Base-by-base conservation (phyloP, 2,888 invertebrate genomes). In the Eueremaeus valkanovi region DNA sequence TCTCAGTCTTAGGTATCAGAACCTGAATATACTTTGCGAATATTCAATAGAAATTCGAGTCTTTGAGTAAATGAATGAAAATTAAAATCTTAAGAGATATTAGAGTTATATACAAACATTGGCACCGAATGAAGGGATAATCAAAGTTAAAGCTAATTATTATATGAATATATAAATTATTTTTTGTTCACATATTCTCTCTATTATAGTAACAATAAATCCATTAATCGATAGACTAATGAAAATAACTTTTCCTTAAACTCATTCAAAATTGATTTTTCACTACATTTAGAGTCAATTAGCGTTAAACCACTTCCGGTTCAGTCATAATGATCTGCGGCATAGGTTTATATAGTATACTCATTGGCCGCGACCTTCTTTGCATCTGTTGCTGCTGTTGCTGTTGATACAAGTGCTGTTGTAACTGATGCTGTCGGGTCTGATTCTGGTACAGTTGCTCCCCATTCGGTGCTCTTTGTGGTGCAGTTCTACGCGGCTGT, bases 271-370 rank as follows among this genome's bases (percentile, higher is more conserved):
- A 21, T 49, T 49, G 49, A 49, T 49, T 49, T 49, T 55, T 27
- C 21, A 58, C 24, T 33, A 31, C 24, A 70, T 29, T n/a, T n/a
- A n/a, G 27, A 29, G 29, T 24, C 45, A 45, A 70, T 70, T 31
- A 18, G 40, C 33, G 49, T 74, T 72, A 77, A 42, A 77, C 74
- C 29, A 74, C 74, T 66, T 77, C 77, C 42, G 72, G 78, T 73
- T 80, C 78, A 61, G 77, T 80, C 58, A 77, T 76, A 36, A 70
- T 70, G 58, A 80, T 76, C 51, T 79, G 78, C 27, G 80, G 80
- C 63, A 79, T 79, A 63, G 80, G 79, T 74, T 80, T 81, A 63
- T 79, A 78, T 21, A 80, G 77, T 63, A 80, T 79, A 76, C 80
- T 80, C 51, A 80, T 77, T 70, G 80, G 80, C 40, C 81, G 77